A percentile compares a stretch with the other conserved stretches of the same genome.
Conservation (phyloP, 2,797 vertebrate genomes). For the Otolemur crassicaudatus region DNA sequence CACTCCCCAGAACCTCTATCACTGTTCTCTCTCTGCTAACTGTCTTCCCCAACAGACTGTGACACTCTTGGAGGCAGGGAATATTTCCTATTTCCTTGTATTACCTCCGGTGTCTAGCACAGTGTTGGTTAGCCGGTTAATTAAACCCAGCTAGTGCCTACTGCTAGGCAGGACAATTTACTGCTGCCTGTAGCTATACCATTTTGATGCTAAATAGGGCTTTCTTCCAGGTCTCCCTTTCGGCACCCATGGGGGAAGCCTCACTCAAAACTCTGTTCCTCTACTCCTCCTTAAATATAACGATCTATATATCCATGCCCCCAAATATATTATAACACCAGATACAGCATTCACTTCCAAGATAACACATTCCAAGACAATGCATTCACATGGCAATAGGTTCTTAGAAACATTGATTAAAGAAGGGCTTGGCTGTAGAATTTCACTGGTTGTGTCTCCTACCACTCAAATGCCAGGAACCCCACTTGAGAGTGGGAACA, state of each 20-base stretch:
- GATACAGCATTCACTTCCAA: neutral
- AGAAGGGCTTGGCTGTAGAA: neutral
- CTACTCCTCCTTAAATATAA: neutral
- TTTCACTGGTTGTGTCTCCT: neutral
- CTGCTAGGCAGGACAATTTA: neutral
- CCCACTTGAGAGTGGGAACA: slow-evolving; percentile 92
- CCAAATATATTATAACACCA: neutral
- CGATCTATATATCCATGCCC: neutral
- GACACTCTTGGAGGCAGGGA: neutral
- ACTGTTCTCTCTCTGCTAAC: neutral
- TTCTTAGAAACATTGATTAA: neutral
- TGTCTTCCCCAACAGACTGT: slow-evolving; percentile 29
- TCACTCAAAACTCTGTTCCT: neutral
- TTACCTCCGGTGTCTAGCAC: neutral
- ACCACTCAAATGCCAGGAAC: slow-evolving; percentile 87
- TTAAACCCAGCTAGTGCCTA: neutral
- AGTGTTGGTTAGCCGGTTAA: neutral
- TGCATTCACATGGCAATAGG: neutral
- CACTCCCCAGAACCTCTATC: neutral
- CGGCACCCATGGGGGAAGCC: neutral
- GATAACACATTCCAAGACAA: slow-evolving; percentile 6
- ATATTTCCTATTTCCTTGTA: neutral
- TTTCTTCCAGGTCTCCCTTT: neutral
- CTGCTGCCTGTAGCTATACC: neutral
- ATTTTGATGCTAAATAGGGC: slow-evolving; percentile 3